Base-by-base conservation (phyloP, 2,113 vertebrate species). In the Electrona antarctica region DNA sequence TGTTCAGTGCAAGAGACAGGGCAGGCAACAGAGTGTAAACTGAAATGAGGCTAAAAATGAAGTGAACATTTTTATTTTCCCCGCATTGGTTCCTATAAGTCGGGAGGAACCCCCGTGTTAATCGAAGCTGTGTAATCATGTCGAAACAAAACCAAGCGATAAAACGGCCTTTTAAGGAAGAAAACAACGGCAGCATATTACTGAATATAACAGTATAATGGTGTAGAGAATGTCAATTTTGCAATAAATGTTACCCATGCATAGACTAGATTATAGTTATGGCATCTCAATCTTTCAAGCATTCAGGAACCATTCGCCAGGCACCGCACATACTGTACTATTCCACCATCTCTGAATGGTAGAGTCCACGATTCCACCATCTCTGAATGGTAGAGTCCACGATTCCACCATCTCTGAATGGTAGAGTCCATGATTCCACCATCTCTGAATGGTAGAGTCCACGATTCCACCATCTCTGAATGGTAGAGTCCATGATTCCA, bases 161-260 rank as follows among this genome's bases (percentile, higher is more conserved):
- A 63, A 56, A 54, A 59, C 54, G 15, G 15, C 8, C n/a, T 56
- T 56, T 56, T 56, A 67, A 47, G 55, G 46, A 64, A 73, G 76
- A 78, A 15, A 74, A 80, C 86, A 83, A 45, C 57, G 85, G 83
- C 84, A 90, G 89, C 84, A 87, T 80, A 86, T 88, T 41, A 6
- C 21, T 21, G 21, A 21, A 21, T 41, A 41, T 41, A 41, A 21
- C 21, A 21, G 21, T 41, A 41, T 4, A 41, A 81, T 74, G 58
- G 15, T 80, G 61, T 67, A 71, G 77, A 79, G 54, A 84, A 85
- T 69, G n/a, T 70, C 64, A 71, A 80, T 41, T 41, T 41, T 41
- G 83, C 70, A 83, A 85, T 84, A 84, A 82, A 80, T 82, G 78
- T 83, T 74, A 82, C 64, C 74, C 89, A 91, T 91, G 90, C 90